These are phyloP conservation scores for Acipenser oxyrinchus DNA, from an alignment of 2,797 vertebrate species.

Conservation along the genomic window DNA sequence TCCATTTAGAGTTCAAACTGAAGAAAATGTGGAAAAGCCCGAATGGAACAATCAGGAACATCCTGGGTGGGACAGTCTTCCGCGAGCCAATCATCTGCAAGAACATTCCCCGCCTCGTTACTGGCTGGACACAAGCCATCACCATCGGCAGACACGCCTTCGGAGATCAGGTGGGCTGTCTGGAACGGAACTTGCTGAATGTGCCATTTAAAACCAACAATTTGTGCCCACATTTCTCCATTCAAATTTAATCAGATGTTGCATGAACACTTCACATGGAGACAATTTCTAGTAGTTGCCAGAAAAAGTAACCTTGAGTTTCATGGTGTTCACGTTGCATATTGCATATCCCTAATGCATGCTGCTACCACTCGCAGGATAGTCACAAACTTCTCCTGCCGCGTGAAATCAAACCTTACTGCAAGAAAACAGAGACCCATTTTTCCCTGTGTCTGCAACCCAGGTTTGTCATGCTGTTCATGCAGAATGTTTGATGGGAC, in stretches of 20 bases:
- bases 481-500: too few species aligned
- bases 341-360: too few species aligned
- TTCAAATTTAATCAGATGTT: neutral
- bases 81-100: constrained; percentile 94
- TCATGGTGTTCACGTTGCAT: too few species aligned
- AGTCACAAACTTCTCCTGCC: too few species aligned
- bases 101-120: constrained; percentile 93
- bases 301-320: neutral
- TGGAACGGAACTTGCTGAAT: neutral
- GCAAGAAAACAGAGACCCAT: too few species aligned
- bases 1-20: constrained; percentile 76
- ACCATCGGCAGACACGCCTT: constrained; percentile 93
- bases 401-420: too few species aligned
- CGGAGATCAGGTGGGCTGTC: constrained; percentile 79
- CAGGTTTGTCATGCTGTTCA: too few species aligned
- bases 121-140: constrained; percentile 90
- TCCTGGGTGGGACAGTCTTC: constrained; percentile 93
- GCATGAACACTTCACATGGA: neutral
- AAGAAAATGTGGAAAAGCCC: constrained; percentile 99
- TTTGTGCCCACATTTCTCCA: neutral
- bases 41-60: constrained; percentile 95
- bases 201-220: neutral
- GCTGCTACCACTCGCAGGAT: too few species aligned
- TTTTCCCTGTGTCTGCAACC: too few species aligned
- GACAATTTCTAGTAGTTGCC: neutral